phyloP scores from a whole-genome alignment of 1,140 invertebrate species.

The Apis cerana region DNA sequence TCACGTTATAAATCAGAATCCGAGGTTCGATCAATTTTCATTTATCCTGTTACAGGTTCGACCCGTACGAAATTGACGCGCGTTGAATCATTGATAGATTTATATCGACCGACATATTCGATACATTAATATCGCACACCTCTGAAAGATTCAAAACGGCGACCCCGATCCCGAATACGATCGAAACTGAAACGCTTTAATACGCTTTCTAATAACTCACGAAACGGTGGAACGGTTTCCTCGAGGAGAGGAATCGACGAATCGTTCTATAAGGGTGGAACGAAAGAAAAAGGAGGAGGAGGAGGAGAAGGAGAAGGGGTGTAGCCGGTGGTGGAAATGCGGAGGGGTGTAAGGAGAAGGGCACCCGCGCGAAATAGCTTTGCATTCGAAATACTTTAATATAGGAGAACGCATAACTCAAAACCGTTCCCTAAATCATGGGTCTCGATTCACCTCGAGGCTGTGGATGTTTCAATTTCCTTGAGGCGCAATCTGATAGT shows the following conservation, averaged over 20 bases:
- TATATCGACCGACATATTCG: slow-evolving; percentile 22
- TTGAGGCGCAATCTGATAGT: slow-evolving; percentile 79
- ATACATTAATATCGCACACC: slow-evolving; percentile 17
- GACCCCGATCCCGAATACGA: slow-evolving; percentile 8
- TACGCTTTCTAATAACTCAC: background rate
- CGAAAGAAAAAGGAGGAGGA: background rate
- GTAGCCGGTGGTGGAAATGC: slow-evolving; percentile 29
- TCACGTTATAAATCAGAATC: slow-evolving; percentile 30
- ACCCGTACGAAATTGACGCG: slow-evolving; percentile 13
- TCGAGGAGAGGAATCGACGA: background rate
- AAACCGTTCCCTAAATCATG: slow-evolving; percentile 79
- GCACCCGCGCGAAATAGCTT: slow-evolving; percentile 69
- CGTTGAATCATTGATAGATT: slow-evolving; percentile 42
- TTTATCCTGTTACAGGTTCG: slow-evolving; percentile 6
- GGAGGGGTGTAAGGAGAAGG: background rate
- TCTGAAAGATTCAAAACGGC: slow-evolving; percentile 29
- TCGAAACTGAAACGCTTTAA: slow-evolving; percentile 8
- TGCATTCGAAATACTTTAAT: slow-evolving; percentile 76
- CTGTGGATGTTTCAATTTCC: slow-evolving; percentile 81
- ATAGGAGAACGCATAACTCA: slow-evolving; percentile 78
- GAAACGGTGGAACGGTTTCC: background rate
- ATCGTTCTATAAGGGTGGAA: background rate
- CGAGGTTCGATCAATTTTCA: slow-evolving; percentile 33
- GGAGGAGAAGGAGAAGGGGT: too few species aligned
- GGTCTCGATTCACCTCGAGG: slow-evolving; percentile 72